phyloP scores from a whole-genome alignment of 2,888 invertebrate species.

The Schizaphis graminum region DNA sequence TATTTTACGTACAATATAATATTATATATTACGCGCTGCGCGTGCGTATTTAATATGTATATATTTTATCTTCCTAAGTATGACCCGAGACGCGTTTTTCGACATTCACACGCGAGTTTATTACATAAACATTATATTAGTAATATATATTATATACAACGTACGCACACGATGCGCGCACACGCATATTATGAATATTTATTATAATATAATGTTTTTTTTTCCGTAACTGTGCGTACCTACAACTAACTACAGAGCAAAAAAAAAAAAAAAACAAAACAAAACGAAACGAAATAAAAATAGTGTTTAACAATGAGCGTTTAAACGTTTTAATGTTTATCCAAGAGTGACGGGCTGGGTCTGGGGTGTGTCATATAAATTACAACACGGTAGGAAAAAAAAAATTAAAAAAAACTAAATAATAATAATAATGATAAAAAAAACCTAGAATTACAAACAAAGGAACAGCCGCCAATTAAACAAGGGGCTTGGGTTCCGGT shows the following conservation, averaged over 20 bases:
- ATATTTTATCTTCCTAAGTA: neutral
- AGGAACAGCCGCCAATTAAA: slow-evolving; percentile 65
- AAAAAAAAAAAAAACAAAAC: slow-evolving; percentile 20
- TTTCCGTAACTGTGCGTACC: slow-evolving; percentile 14
- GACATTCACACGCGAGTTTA: neutral
- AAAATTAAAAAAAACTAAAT: slow-evolving; percentile 55
- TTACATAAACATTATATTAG: neutral
- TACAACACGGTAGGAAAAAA: slow-evolving; percentile 26
- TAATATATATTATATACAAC: neutral
- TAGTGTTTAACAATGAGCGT: slow-evolving; percentile 63
- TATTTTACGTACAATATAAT: neutral
- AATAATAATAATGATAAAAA: slow-evolving; percentile 9
- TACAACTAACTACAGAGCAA: slow-evolving; percentile 2
- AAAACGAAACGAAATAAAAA: slow-evolving; percentile 33
- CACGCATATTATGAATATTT: slow-evolving; percentile 19
- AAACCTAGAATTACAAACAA: slow-evolving; percentile 64
- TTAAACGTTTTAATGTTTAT: slow-evolving; percentile 65
- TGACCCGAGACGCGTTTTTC: neutral
- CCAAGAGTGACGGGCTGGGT: slow-evolving; percentile 65
- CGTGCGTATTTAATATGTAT: neutral
- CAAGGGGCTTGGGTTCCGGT: slow-evolving; percentile 64
- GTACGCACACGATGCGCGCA: neutral
- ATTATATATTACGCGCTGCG: neutral
- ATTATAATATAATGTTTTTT: slow-evolving; percentile 19
- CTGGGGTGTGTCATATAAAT: slow-evolving; percentile 64